Percentiles rank a stretch among this genome's conserved stretches.
Evolutionary conservation across 2,797 vertebrate genomes (phyloP).

Genomic region (Schizopygopsis malacanthus): DNA sequence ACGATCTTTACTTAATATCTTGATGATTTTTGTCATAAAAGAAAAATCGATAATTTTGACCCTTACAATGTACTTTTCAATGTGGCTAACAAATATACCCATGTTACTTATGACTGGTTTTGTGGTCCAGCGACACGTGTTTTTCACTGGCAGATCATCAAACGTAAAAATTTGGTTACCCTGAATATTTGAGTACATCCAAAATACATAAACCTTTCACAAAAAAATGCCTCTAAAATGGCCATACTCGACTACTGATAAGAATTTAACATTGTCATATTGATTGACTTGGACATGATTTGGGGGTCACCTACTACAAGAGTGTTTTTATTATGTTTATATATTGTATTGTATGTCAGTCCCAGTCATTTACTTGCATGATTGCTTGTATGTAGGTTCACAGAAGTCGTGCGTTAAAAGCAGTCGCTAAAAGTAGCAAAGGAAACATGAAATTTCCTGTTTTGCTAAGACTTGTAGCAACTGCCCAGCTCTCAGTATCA

Average conservation of each 20-base stretch:
- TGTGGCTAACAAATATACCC: not conserved
- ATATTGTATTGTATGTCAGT: not conserved
- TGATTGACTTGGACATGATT: not conserved
- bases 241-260: not conserved
- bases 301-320: not conserved
- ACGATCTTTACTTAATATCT: not conserved
- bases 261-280: not conserved
- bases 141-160: not conserved
- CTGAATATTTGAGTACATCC: not conserved
- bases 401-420: conserved; percentile 78
- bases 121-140: not conserved
- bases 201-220: not conserved
- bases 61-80: not conserved
- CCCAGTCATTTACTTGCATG: conserved; percentile 9
- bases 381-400: conserved; percentile 59
- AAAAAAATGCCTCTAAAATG: not conserved
- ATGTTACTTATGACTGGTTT: not conserved
- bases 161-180: not conserved
- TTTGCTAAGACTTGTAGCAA: conserved; percentile 81
- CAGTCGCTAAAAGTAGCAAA: conserved; percentile 78
- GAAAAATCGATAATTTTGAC: not conserved
- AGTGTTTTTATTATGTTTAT: not conserved
- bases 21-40: not conserved
- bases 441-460: conserved; percentile 88
- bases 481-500: conserved; percentile 78